A percentile compares a stretch with the other conserved stretches of the same genome.
phyloP scores from a whole-genome alignment of 2,888 invertebrate species.

The Corbicula japonica region DNA sequence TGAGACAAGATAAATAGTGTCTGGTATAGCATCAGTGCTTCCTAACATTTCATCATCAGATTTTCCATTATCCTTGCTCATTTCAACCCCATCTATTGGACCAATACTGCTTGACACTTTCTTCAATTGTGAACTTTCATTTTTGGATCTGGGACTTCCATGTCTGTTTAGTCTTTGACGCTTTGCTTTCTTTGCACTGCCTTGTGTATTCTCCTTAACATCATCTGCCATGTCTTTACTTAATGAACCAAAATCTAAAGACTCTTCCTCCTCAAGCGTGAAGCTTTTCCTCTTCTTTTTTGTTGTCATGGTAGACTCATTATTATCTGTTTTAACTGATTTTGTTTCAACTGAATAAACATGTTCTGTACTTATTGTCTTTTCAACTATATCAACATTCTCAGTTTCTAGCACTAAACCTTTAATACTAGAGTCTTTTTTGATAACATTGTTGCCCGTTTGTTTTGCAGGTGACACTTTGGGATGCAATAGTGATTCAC shows the following conservation, averaged over 20 bases:
- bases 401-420: neutral
- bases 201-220: neutral
- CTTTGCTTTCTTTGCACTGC: constrained; percentile 8
- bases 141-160: neutral
- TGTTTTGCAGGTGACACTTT: constrained; percentile 7
- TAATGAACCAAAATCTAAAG: constrained; percentile 25
- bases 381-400: no score
- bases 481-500: constrained; percentile 25
- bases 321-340: neutral
- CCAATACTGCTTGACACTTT: no score
- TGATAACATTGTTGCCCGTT: neutral
- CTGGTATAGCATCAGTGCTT: no score
- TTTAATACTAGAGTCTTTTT: neutral
- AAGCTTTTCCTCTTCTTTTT: constrained; percentile 60
- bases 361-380: no score
- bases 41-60: no score
- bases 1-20: no score
- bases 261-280: constrained; percentile 50
- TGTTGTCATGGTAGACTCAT: neutral
- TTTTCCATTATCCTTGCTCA: no score
- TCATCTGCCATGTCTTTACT: neutral
- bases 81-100: no score
- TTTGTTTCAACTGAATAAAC: neutral
- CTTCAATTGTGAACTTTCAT: no score
- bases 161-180: constrained; percentile 12